Base-by-base conservation (phyloP, 2,888 invertebrate genomes). In the Lasioglossum marginatum region DNA sequence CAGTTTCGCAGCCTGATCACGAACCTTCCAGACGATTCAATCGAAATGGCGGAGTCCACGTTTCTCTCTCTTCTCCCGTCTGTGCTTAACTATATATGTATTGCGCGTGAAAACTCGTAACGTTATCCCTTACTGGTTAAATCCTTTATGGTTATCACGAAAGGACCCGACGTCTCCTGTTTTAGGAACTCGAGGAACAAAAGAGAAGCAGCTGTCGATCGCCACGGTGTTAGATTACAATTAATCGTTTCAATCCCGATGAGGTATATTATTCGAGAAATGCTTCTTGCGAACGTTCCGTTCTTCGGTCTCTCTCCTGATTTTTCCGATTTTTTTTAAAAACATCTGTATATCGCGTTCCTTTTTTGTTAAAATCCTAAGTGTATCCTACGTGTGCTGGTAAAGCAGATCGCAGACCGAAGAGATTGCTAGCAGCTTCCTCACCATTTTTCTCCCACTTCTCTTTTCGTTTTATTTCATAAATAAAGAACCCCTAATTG, bases 181-280 rank as follows among this genome's bases (percentile, higher is more conserved):
- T 79, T 43, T 82, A 82, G 90, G 86, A 89, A 88, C 86, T 83
- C 80, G 77, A 81, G 78, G 84, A 87, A 85, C 79, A 76, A 79
- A 87, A 72, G 74, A 83, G 85, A 88, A 82, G 78, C 79, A 79
- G 74, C 79, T 79, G 75, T 34, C 76, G 77, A 79, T 43, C 78
- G 66, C 63, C 68, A 68, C 78, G 71, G 75, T 83, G 45, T 72
- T 40, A 4, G 16, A 73, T 45, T 73, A 70, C 40, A 52, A 52
- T 88, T 79, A 70, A 66, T 66, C 66, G 34, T 37, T 68, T 86
- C 80, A 43, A 70, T 80, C 77, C 60, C 79, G 73, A 83, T 89
- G 91, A 91, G 91, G 91, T 91, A 90, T 90, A 86, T 73, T 82
- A 82, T 48, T 82, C 83, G 80, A 89, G 82, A 88, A 90, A 89